Conservation (phyloP, 2,113 vertebrate genomes). For the Equus przewalskii region DNA sequence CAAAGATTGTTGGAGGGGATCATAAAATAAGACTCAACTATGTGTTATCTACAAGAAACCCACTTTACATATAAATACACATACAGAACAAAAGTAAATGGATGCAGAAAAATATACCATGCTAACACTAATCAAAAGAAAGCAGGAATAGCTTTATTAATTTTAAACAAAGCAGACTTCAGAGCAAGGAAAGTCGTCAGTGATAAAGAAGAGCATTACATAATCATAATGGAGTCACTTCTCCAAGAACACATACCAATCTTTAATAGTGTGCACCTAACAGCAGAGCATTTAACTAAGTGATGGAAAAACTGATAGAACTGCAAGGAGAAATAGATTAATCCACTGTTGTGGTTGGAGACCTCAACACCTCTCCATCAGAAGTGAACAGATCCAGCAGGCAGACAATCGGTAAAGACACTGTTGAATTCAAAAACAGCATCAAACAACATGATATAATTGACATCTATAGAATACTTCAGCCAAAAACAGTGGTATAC, state of each 20-base stretch:
- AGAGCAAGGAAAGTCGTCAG: background rate
- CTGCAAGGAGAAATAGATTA: background rate
- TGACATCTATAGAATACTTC: background rate
- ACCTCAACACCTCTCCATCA: background rate
- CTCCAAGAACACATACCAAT: background rate
- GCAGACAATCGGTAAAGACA: background rate
- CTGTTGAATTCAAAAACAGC: background rate
- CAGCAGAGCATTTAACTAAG: background rate
- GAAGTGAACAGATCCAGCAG: background rate
- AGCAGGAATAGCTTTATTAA: background rate
- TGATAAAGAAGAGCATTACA: background rate
- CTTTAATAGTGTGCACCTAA: background rate
- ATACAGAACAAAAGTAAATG: background rate
- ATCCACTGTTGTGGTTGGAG: background rate
- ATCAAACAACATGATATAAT: background rate
- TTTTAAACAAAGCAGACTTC: background rate
- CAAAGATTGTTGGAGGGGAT: background rate
- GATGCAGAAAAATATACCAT: background rate
- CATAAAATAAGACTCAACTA: background rate
- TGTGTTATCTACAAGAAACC: background rate
- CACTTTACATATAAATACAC: background rate
- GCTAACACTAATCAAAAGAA: background rate
- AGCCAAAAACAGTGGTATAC: background rate
- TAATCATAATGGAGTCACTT: background rate
- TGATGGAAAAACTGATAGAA: background rate